Evolutionary conservation across 2,113 vertebrate species (phyloP).

Genomic region (Callocephalon fimbriatum): DNA sequence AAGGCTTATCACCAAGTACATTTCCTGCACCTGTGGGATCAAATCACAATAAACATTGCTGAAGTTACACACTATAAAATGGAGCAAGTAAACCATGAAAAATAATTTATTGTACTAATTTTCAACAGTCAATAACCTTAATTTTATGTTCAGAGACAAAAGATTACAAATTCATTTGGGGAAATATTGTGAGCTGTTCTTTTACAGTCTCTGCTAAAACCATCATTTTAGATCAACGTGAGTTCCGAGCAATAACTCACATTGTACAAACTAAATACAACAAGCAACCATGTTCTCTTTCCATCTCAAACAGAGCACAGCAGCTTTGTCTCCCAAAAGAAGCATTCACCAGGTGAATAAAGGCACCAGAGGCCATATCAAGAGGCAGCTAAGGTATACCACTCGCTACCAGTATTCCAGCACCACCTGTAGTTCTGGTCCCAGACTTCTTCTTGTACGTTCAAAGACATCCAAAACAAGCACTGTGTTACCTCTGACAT

Average conservation of each 20-base stretch:
- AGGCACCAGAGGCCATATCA: neutral
- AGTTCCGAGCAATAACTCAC: neutral
- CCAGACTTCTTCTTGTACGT: neutral
- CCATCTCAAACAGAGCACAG: neutral
- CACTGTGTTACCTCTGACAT: neutral
- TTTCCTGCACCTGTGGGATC: neutral
- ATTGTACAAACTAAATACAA: neutral
- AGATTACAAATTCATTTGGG: neutral
- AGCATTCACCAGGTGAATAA: neutral
- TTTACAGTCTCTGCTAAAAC: neutral
- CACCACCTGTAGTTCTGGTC: neutral
- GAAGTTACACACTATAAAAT: neutral
- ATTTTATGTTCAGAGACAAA: neutral
- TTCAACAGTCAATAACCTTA: neutral
- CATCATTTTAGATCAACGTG: neutral
- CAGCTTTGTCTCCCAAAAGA: neutral
- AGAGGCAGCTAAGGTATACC: neutral
- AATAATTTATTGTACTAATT: constrained; percentile 31
- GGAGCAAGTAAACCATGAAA: neutral
- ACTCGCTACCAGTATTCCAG: neutral
- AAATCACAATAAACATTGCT: neutral
- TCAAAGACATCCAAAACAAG: neutral
- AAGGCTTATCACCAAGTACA: neutral
- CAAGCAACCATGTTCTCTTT: neutral
- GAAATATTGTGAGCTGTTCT: neutral